phyloP scores from a whole-genome alignment of 1,140 invertebrate genomes.

The Procambarus clarkii region DNA sequence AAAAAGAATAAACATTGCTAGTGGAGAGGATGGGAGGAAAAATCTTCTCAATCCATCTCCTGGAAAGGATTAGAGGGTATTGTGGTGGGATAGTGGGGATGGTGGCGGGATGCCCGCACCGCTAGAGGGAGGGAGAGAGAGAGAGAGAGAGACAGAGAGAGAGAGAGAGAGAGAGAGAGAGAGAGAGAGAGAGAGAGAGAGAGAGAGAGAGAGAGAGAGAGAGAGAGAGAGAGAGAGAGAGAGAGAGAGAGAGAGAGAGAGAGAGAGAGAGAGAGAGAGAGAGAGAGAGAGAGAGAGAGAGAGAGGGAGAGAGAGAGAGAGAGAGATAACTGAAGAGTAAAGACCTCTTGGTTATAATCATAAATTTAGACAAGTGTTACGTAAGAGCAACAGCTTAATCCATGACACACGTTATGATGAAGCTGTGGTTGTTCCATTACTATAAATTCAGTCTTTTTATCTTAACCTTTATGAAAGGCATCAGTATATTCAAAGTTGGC shows the following conservation, averaged over 20 bases:
- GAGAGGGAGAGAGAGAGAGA: background rate
- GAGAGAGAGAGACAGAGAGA: background rate
- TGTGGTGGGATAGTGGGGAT: constrained; percentile 13
- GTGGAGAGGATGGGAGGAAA: background rate
- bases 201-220: too few species aligned
- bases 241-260: background rate
- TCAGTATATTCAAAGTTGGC: too few species aligned
- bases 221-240: background rate
- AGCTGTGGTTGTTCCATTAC: too few species aligned
- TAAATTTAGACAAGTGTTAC: too few species aligned
- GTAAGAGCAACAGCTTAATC: too few species aligned
- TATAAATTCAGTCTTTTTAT: too few species aligned
- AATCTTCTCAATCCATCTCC: constrained; percentile 2
- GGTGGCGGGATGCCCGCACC: background rate
- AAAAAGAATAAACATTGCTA: background rate
- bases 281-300: background rate
- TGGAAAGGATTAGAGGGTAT: constrained; percentile 11
- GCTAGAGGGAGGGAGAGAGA: background rate
- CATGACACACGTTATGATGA: too few species aligned
- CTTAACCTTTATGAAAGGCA: too few species aligned
- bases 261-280: background rate
- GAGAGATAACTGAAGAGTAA: too few species aligned
- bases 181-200: too few species aligned
- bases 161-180: too few species aligned
- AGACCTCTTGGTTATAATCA: too few species aligned